Evolutionary conservation across 2,113 vertebrate genomes (phyloP), one percentile per base, ranked within the genome.

Genomic region (Paralichthys olivaceus): DNA sequence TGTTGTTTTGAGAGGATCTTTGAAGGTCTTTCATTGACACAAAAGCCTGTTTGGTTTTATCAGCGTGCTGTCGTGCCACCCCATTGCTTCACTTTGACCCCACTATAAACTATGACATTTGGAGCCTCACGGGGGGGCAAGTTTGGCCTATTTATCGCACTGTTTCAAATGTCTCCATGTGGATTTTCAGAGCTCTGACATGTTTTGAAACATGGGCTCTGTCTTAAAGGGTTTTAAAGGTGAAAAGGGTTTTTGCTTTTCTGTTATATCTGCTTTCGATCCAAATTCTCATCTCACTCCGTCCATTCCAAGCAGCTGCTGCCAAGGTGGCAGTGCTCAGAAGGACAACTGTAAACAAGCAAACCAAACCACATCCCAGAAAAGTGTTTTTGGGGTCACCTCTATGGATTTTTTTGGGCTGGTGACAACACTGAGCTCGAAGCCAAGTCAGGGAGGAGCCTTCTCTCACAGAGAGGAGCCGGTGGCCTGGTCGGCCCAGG

Each of bases 401-500:
- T 98, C 96, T 97, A 95, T 91, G 92, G 95, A 95, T 82, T 83
- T 85, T 32, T 81, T 96, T 94, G 95, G 96, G 95, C 92, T 93
- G 95, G 96, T 96, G 96, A 97, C 96, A 97, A 95, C 96, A 94
- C 93, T 90, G 82, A 96, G 94, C 94, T 96, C 94, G 92, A 95
- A 97, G 96, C 96, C 96, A 97, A 96, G 95, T 95, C 93, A 94
- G 96, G 95, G 95, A 96, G 95, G 96, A 96, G 96, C 93, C 96
- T 94, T 94, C 90, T 95, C 95, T 94, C 96, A 90, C 95, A 94
- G 96, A 95, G 96, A 94, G 96, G 95, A 93, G 95, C 95, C 94
- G 85, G 95, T 95, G 96, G 96, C 96, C 96, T 94, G 94, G 93
- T 96, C 96, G 91, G 96, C 95, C 95, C 95, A 91, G 95, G 96